Evolutionary conservation across 2,113 vertebrate species (phyloP).

Genomic region (Daphoenositta chrysoptera): DNA sequence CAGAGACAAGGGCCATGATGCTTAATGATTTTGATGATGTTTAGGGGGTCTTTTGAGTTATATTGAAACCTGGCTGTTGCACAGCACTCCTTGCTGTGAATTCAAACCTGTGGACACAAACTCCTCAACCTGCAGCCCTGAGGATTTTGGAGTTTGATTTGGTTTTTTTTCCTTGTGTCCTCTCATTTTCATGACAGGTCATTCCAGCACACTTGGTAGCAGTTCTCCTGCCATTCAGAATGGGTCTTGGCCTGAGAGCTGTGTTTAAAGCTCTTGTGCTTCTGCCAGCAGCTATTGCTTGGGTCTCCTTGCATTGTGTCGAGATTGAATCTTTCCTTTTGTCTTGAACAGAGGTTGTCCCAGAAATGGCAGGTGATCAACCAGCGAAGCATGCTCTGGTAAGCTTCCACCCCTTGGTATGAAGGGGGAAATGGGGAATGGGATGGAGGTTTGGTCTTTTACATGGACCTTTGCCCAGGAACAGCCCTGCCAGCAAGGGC

Average conservation of each 20-base stretch:
- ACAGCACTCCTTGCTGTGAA: neutral
- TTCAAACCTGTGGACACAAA: neutral
- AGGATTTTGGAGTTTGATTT: neutral
- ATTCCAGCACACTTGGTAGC: neutral
- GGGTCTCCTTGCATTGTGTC: neutral
- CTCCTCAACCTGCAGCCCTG: neutral
- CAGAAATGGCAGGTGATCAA: conserved; percentile 92
- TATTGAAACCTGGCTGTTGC: neutral
- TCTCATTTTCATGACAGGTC: neutral
- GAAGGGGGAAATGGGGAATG: neutral
- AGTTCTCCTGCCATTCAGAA: neutral
- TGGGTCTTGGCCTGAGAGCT: neutral
- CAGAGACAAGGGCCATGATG: neutral
- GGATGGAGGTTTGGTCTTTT: neutral
- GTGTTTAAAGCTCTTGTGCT: neutral
- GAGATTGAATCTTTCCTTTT: neutral
- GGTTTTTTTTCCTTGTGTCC: neutral
- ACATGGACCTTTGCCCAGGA: neutral
- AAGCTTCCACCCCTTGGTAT: conserved; percentile 35
- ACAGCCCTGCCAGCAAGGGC: neutral
- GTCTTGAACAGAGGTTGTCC: conserved; percentile 83
- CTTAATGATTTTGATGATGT: neutral
- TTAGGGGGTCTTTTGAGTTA: neutral
- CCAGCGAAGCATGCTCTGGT: conserved; percentile 85
- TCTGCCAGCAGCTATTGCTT: neutral